A percentile compares a stretch with the other conserved stretches of the same genome.
Evolutionary conservation across 2,888 invertebrate genomes (phyloP).

Genomic region (Ypsolopha sequella): DNA sequence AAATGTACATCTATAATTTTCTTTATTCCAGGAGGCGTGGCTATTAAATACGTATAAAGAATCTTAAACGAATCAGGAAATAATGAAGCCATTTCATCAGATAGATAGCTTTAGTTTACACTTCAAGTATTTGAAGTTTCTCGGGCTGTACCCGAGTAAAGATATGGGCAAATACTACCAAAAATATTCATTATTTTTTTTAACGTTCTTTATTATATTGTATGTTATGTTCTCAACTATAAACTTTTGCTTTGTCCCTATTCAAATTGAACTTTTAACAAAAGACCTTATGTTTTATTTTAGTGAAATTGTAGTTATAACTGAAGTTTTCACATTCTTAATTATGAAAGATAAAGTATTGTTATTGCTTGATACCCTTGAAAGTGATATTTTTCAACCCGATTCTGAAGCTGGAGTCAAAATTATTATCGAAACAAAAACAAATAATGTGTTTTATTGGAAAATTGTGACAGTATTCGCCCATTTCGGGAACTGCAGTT

Average conservation of each 20-base stretch:
- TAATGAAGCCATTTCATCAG: not conserved
- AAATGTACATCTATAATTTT: too few species aligned
- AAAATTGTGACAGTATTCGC: conserved; percentile 26
- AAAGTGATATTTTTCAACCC: conserved; percentile 34
- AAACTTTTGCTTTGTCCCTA: conserved; percentile 9
- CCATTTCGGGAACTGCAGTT: conserved; percentile 18
- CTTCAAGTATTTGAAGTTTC: conserved; percentile 5
- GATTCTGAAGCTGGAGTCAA: conserved; percentile 16
- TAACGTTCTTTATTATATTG: not conserved
- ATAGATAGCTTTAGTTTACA: conserved; percentile 6
- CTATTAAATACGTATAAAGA: too few species aligned
- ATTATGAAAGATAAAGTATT: conserved; percentile 22
- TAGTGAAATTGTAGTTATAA: conserved; percentile 22
- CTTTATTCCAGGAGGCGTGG: too few species aligned
- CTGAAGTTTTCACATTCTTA: conserved; percentile 32
- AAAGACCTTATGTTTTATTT: conserved; percentile 40
- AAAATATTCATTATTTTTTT: not conserved
- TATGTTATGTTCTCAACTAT: conserved; percentile 5
- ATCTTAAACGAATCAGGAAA: too few species aligned
- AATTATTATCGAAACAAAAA: conserved; percentile 27
- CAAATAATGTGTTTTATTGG: conserved; percentile 27
- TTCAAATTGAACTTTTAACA: conserved; percentile 26
- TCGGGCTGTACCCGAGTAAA: conserved; percentile 5
- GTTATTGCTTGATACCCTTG: conserved; percentile 22
- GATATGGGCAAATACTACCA: not conserved